These are phyloP conservation scores for Heteromormyrus szaboi DNA, from an alignment of 2,797 vertebrate genomes.

Conservation along the genomic window DNA sequence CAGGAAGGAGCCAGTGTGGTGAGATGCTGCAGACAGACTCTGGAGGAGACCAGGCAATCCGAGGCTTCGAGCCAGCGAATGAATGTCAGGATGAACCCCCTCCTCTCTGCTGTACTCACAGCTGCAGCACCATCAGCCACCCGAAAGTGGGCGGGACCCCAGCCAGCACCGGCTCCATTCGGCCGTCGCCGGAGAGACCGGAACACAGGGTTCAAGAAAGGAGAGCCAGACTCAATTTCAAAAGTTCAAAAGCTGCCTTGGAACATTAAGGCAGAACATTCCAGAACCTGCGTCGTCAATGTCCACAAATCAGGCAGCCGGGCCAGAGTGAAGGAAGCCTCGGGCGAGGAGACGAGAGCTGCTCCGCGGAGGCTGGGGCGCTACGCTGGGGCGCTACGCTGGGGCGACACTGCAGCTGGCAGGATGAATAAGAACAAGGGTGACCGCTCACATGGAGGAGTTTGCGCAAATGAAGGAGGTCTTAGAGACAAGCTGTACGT, in stretches of 20 bases:
- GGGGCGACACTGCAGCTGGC: not conserved
- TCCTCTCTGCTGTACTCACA: not conserved
- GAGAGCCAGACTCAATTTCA: not conserved
- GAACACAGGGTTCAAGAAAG: not conserved
- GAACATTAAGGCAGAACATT: not conserved
- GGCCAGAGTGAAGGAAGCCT: not conserved
- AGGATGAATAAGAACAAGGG: not conserved
- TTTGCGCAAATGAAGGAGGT: not conserved
- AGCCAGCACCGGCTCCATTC: not conserved
- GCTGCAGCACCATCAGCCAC: not conserved
- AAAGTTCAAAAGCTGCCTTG: not conserved
- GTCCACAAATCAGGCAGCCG: not conserved
- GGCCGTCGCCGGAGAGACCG: not conserved
- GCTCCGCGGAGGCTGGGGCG: too few species aligned
- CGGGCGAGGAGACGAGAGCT: too few species aligned
- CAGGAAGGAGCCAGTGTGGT: not conserved
- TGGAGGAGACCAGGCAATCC: not conserved
- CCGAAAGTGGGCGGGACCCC: not conserved
- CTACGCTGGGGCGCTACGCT: too few species aligned
- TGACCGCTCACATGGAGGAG: not conserved
- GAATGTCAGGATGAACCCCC: not conserved
- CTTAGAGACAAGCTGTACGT: not conserved
- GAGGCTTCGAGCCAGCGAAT: not conserved
- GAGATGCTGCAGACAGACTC: not conserved
- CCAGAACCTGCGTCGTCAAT: not conserved